Conservation (phyloP, 2,797 vertebrate species). For the Phrynocephalus vlangalii region DNA sequence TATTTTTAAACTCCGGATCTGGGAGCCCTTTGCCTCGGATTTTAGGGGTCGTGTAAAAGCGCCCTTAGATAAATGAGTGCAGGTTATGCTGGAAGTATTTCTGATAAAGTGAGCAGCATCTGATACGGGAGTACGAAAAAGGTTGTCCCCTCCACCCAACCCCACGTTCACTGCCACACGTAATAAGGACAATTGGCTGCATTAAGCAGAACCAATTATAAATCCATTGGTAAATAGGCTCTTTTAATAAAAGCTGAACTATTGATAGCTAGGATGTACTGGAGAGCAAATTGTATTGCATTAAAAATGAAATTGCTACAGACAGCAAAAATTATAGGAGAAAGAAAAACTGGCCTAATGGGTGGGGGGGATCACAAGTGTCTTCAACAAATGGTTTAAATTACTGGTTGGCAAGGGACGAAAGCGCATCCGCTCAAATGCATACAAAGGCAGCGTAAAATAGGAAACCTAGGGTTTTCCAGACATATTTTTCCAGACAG, state of each 20-base stretch:
- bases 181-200: neutral
- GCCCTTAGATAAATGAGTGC: neutral
- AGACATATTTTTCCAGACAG: slow-evolving; percentile 58
- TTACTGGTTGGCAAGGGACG: slow-evolving; percentile 61
- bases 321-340: slow-evolving; percentile 44
- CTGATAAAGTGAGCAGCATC: neutral
- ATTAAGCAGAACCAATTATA: neutral
- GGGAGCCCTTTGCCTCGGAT: too few relatives aligned
- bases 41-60: too few relatives aligned
- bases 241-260: neutral
- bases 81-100: neutral
- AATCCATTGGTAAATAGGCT: neutral
- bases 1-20: too few relatives aligned
- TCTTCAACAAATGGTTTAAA: slow-evolving; percentile 59
- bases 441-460: slow-evolving; percentile 39
- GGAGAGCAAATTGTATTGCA: slow-evolving; percentile 3
- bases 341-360: slow-evolving; percentile 23
- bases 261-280: neutral
- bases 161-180: neutral
- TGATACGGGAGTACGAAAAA: neutral
- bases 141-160: too few relatives aligned
- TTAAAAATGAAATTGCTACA: slow-evolving; percentile 29
- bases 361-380: slow-evolving; percentile 45
- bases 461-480: slow-evolving; percentile 62
- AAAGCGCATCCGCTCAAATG: slow-evolving; percentile 57